Evolutionary conservation across 1,140 invertebrate species (phyloP).

Genomic region (Mizuhopecten yessoensis): DNA sequence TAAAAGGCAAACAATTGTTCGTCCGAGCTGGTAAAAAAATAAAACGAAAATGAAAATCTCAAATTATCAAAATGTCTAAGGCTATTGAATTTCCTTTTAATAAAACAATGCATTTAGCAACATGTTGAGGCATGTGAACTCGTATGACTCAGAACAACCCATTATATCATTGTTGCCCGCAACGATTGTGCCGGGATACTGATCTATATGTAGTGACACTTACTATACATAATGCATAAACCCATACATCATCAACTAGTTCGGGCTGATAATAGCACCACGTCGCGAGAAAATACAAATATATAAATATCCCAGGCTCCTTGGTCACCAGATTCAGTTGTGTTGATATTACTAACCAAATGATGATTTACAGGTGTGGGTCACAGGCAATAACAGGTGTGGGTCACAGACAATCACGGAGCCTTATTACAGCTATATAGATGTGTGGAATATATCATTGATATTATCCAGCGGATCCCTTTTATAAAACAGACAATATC

Average conservation of each 20-base stretch:
- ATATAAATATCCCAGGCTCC: background rate
- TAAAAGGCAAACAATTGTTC: too few species aligned
- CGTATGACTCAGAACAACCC: background rate
- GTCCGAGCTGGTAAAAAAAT: too few species aligned
- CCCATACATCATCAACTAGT: background rate
- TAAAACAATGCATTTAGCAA: background rate
- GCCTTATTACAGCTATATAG: background rate
- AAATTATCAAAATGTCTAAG: too few species aligned
- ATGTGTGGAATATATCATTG: background rate
- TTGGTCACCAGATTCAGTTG: background rate
- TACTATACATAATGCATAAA: background rate
- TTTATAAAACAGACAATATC: background rate
- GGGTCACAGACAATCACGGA: background rate
- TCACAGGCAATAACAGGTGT: too few species aligned
- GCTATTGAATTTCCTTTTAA: background rate
- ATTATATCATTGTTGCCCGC: background rate
- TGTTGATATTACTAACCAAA: background rate
- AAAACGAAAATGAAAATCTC: too few species aligned
- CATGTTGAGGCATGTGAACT: background rate
- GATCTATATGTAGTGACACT: background rate
- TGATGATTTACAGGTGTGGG: slow-evolving; percentile 1
- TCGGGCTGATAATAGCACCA: background rate
- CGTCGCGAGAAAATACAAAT: background rate
- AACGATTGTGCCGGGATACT: background rate
- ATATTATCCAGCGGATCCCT: background rate